phyloP scores from a whole-genome alignment of 2,888 invertebrate species.

The Unio delphinus region DNA sequence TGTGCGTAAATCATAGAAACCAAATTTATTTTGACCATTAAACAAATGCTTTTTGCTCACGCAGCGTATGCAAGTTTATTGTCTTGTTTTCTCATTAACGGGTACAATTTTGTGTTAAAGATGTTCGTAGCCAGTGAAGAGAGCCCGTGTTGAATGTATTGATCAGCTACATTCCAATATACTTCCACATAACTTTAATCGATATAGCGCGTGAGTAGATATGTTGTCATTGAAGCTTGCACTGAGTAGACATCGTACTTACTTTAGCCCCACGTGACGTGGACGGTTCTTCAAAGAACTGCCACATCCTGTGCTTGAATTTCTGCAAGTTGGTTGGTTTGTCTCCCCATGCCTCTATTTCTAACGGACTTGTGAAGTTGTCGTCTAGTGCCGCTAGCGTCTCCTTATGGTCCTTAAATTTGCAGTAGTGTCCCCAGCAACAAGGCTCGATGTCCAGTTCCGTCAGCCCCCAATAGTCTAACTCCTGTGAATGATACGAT shows the following conservation, averaged over 20 bases:
- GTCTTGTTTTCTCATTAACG: no score
- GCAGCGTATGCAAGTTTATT: no score
- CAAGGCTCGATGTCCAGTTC: slow-evolving; percentile 70
- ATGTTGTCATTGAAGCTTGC: neutral
- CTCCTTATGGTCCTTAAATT: slow-evolving; percentile 67
- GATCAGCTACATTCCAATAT: no score
- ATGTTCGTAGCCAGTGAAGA: no score
- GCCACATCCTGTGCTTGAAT: slow-evolving; percentile 60
- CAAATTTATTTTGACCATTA: no score
- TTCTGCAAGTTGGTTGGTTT: slow-evolving; percentile 41
- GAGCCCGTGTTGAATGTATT: no score
- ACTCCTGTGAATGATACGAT: slow-evolving; percentile 53
- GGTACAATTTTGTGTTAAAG: no score
- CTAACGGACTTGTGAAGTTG: slow-evolving; percentile 60
- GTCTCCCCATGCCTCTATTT: slow-evolving; percentile 53
- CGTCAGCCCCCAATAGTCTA: slow-evolving; percentile 68
- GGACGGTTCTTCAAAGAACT: slow-evolving; percentile 65
- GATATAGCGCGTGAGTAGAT: no score
- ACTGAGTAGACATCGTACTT: neutral
- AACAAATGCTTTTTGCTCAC: no score
- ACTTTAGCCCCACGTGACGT: slow-evolving; percentile 65
- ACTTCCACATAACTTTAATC: no score
- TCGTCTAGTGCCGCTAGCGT: slow-evolving; percentile 67
- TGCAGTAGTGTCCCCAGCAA: slow-evolving; percentile 69
- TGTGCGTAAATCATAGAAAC: no score